A percentile compares a stretch with the other conserved stretches of the same genome.
phyloP scores from a whole-genome alignment of 2,113 vertebrate species.

The Bostrychus sinensis region DNA sequence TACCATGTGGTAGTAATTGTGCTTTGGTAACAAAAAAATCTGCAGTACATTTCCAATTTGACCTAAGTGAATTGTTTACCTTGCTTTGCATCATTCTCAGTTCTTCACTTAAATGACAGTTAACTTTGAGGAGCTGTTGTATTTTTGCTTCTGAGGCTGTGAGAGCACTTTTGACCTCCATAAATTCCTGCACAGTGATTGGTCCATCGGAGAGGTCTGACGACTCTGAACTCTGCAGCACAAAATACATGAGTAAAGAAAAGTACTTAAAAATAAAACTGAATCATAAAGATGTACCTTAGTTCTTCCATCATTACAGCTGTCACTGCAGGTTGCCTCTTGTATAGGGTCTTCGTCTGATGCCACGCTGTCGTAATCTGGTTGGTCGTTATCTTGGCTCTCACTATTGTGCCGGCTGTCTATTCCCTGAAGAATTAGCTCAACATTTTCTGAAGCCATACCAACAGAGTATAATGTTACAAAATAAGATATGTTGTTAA shows the following conservation, averaged over 20 bases:
- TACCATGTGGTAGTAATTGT: too few species aligned
- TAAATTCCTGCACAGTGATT: slow-evolving; percentile 94
- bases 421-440: slow-evolving; percentile 90
- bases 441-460: slow-evolving; percentile 86
- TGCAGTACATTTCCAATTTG: background rate
- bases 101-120: slow-evolving; percentile 96
- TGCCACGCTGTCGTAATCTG: slow-evolving; percentile 97
- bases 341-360: slow-evolving; percentile 93
- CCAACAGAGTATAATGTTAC: too few species aligned
- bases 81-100: slow-evolving; percentile 96
- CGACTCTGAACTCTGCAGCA: slow-evolving; percentile 91
- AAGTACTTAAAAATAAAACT: background rate
- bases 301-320: slow-evolving; percentile 85
- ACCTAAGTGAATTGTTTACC: slow-evolving; percentile 69
- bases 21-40: background rate
- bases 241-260: background rate
- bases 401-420: slow-evolving; percentile 85
- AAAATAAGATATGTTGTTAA: too few species aligned
- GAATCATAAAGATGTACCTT: slow-evolving; percentile 79
- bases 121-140: slow-evolving; percentile 97
- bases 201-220: slow-evolving; percentile 93
- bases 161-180: slow-evolving; percentile 96
- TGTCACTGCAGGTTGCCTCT: slow-evolving; percentile 83
- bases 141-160: slow-evolving; percentile 97
- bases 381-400: slow-evolving; percentile 93